Evolutionary conservation across 2,797 vertebrate species (phyloP), one percentile per base, ranked within the genome.

Genomic region (Leptatherina wallacei): DNA sequence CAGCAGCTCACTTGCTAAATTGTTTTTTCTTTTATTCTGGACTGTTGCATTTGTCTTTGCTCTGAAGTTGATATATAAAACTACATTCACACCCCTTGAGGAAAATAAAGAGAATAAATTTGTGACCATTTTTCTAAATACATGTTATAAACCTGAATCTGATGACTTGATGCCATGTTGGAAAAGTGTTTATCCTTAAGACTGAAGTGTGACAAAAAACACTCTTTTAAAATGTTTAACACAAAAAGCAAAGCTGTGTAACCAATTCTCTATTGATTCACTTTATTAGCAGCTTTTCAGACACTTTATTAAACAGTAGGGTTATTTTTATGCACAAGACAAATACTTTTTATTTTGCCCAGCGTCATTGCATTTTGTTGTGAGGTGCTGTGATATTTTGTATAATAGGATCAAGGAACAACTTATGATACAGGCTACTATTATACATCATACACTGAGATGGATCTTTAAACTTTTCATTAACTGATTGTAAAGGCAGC

Each of bases 201-300:
- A 29, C 12, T 78, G 14, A 61, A 72, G 49, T 52, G n/a, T 54
- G 42, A 8, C 10, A 62, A 40, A 18, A 61, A 3, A 68, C 11
- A 14, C 7, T 40, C 14, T 44, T 44, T 44, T 20, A 20, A 44
- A 18, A 44, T 20, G 6, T 66, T 61, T 3, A 52, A 71, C 27
- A 57, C n/a, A 24, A 27, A 70, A 32, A 64, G 27, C 0, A 35
- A 27, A 44, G 16, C 42, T 44, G 42, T 44, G 59, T 63, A 51
- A 59, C 58, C 69, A 14, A 47, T 51, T 70, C 24, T 56, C 29
- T 44, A 69, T 58, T 32, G 24, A 61, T 65, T 7, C 33, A 51
- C 60, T 64, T 75, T 66, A 77, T 75, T 65, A 65, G 42, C 73
- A 70, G 47, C 61, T 66, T 65, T 57, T 55, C 44, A n/a, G 56